These are phyloP conservation scores for Tetramorium bicarinatum DNA, from an alignment of 2,888 invertebrate genomes.

Conservation along the genomic window DNA sequence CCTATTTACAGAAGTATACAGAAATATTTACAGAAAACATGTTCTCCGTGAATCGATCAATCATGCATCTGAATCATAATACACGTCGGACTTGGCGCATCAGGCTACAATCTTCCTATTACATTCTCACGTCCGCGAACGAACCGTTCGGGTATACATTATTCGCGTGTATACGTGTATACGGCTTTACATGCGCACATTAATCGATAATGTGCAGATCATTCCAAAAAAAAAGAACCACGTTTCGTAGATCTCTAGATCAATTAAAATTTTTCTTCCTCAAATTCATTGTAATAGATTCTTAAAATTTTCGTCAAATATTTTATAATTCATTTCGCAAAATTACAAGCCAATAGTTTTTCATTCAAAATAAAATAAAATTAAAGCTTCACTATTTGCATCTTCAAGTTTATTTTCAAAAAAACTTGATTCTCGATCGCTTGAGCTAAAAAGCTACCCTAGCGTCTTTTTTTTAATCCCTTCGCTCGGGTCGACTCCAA, in stretches of 20 bases:
- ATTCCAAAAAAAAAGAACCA: constrained; percentile 1
- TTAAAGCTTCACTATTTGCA: neutral
- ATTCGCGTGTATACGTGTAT: neutral
- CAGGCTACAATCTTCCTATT: constrained; percentile 24
- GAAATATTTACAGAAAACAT: constrained; percentile 18
- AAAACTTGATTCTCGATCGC: constrained; percentile 5
- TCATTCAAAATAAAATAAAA: neutral
- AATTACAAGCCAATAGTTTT: neutral
- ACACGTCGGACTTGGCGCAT: constrained; percentile 3
- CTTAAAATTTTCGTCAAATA: neutral
- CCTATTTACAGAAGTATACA: neutral
- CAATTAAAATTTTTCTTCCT: neutral
- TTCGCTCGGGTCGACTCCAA: constrained; percentile 2
- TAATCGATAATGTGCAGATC: neutral
- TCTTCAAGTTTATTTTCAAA: constrained; percentile 6
- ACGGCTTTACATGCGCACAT: neutral
- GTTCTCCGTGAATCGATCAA: constrained; percentile 24
- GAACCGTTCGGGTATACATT: constrained; percentile 19
- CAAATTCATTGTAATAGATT: neutral
- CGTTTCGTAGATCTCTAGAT: neutral
- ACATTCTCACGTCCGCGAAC: constrained; percentile 17
- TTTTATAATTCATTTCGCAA: neutral
- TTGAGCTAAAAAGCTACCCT: constrained; percentile 15
- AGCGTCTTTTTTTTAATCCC: constrained; percentile 10
- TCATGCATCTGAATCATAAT: constrained; percentile 37